phyloP scores from a whole-genome alignment of 2,888 invertebrate species.

The Pachydiplax longipennis region DNA sequence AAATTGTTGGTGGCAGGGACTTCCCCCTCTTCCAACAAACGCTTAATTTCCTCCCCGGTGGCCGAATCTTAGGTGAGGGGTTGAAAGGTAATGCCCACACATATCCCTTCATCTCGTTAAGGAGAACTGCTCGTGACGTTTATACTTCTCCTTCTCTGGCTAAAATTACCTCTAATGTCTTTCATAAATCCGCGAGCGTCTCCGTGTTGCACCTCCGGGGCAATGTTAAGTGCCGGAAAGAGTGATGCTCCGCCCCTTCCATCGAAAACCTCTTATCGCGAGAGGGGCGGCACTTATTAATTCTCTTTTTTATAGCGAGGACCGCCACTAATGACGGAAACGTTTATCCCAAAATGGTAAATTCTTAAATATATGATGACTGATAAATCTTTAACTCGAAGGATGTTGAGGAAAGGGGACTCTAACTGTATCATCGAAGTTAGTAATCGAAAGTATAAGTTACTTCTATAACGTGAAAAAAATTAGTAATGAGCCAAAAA shows the following conservation, averaged over 20 bases:
- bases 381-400: too few relatives aligned
- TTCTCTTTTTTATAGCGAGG: not conserved
- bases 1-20: not conserved
- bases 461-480: too few relatives aligned
- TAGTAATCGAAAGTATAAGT: too few relatives aligned
- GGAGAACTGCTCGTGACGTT: conserved; percentile 1
- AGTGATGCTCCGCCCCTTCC: not conserved
- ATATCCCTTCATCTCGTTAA: not conserved
- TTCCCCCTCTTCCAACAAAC: not conserved
- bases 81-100: not conserved
- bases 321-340: not conserved
- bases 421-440: too few relatives aligned
- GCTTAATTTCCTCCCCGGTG: not conserved
- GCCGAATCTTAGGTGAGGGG: not conserved
- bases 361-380: too few relatives aligned
- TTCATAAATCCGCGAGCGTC: conserved; percentile 26
- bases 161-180: not conserved
- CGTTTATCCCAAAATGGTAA: too few relatives aligned
- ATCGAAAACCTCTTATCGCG: not conserved
- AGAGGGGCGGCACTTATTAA: not conserved
- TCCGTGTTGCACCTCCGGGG: conserved; percentile 34
- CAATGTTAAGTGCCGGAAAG: conserved; percentile 10
- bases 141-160: not conserved
- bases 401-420: too few relatives aligned
- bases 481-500: too few relatives aligned